phyloP scores from a whole-genome alignment of 1,140 invertebrate genomes.

The Panagrolaimus sp. region DNA sequence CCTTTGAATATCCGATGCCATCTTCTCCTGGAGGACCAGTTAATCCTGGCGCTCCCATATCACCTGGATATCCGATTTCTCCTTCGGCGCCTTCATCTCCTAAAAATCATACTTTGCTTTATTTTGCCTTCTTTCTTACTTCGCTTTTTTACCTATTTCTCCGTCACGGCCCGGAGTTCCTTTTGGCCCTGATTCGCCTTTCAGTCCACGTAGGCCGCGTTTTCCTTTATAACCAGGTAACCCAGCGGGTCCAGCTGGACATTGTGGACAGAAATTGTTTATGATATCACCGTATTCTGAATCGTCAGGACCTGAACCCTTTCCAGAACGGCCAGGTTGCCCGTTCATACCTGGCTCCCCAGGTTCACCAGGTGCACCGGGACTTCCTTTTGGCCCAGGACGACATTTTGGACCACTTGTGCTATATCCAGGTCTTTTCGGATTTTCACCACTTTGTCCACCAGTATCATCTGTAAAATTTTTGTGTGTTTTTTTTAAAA shows the following conservation, averaged over 20 bases:
- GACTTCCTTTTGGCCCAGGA: background rate
- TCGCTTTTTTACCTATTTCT: too few relatives aligned
- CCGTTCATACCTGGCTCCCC: background rate
- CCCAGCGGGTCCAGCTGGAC: constrained; percentile 34
- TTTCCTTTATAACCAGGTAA: constrained; percentile 39
- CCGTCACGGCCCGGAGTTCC: too few relatives aligned
- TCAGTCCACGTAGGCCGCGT: too few relatives aligned
- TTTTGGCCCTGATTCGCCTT: too few relatives aligned
- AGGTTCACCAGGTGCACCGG: background rate
- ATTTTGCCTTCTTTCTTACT: too few relatives aligned
- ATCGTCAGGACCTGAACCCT: constrained; percentile 13
- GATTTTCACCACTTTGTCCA: background rate
- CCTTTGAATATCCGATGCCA: constrained; percentile 28
- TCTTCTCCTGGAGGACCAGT: constrained; percentile 26
- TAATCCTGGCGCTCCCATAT: constrained; percentile 24
- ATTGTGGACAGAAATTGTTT: background rate
- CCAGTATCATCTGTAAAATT: background rate
- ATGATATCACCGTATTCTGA: background rate
- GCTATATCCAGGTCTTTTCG: background rate
- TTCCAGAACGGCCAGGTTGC: background rate
- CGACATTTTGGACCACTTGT: background rate
- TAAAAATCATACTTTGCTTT: too few relatives aligned
- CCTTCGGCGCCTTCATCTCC: constrained; percentile 22
- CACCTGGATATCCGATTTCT: constrained; percentile 22
- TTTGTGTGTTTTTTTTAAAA: background rate